phyloP scores from a whole-genome alignment of 2,888 invertebrate genomes.

The Plagodis dolabraria region DNA sequence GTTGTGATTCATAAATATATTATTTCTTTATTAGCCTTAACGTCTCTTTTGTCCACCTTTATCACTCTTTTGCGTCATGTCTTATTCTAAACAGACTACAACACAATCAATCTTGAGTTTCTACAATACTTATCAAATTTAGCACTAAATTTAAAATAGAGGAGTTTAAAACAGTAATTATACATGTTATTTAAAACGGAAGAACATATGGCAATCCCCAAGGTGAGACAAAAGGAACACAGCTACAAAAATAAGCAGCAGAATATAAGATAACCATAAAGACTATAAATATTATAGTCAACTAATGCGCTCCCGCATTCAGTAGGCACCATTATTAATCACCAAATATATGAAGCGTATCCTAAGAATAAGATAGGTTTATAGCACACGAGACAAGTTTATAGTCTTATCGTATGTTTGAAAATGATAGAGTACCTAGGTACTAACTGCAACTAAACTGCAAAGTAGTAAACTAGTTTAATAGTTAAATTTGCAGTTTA shows the following conservation, averaged over 20 bases:
- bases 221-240: constrained; percentile 24
- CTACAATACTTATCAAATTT: no score
- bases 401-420: not conserved
- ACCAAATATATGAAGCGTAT: constrained; percentile 31
- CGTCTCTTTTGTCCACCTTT: no score
- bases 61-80: no score
- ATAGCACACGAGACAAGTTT: not conserved
- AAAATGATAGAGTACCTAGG: not conserved
- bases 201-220: constrained; percentile 31
- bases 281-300: constrained; percentile 24
- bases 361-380: constrained; percentile 30
- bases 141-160: no score
- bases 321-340: constrained; percentile 29
- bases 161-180: no score
- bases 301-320: constrained; percentile 28
- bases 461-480: no score
- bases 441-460: no score
- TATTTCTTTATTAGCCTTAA: no score
- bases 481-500: not conserved
- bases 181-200: constrained; percentile 4
- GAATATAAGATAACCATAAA: constrained; percentile 23
- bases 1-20: not conserved
- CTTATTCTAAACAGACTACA: no score
- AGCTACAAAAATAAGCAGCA: constrained; percentile 23
- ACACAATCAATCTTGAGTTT: no score